Conservation (phyloP, 37 sponge, comb jelly and placozoan species). For the Tethya wilhelma region DNA sequence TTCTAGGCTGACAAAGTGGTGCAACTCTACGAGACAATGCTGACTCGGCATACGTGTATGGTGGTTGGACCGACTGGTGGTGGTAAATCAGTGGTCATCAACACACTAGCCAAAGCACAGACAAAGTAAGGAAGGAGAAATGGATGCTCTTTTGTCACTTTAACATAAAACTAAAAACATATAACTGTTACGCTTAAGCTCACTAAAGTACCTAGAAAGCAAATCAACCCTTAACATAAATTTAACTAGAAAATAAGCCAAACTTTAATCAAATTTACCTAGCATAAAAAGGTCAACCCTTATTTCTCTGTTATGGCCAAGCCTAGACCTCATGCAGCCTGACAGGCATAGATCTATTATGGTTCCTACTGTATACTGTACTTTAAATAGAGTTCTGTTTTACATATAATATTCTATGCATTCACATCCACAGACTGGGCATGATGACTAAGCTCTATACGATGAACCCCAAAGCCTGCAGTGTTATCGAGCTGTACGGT, state of each 20-base stretch:
- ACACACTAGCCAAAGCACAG: slow-evolving; percentile 93
- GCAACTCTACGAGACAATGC: slow-evolving; percentile 99
- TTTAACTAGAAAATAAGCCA: too few relatives aligned
- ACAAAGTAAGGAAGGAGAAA: slow-evolving; percentile 86
- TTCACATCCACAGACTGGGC: slow-evolving; percentile 63
- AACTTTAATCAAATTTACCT: too few relatives aligned
- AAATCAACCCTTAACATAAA: too few relatives aligned
- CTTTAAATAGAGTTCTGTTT: too few relatives aligned
- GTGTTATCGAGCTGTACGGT: slow-evolving; percentile 98
- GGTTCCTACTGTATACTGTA: too few relatives aligned
- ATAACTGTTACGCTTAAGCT: too few relatives aligned
- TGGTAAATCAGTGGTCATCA: slow-evolving; percentile 97
- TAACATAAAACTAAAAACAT: too few relatives aligned
- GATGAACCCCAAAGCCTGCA: slow-evolving; percentile 96
- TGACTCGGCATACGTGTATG: slow-evolving; percentile 98
- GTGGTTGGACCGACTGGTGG: slow-evolving; percentile 99
- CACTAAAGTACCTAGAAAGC: too few relatives aligned
- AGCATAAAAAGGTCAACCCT: neutral
- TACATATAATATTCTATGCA: too few relatives aligned
- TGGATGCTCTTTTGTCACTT: too few relatives aligned
- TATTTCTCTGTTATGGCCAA: neutral
- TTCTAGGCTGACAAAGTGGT: slow-evolving; percentile 95
- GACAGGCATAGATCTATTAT: too few relatives aligned
- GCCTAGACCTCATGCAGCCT: too few relatives aligned
- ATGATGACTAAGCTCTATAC: slow-evolving; percentile 89